phyloP scores from a whole-genome alignment of 2,113 vertebrate species.

The Marcusenius ussheri region DNA sequence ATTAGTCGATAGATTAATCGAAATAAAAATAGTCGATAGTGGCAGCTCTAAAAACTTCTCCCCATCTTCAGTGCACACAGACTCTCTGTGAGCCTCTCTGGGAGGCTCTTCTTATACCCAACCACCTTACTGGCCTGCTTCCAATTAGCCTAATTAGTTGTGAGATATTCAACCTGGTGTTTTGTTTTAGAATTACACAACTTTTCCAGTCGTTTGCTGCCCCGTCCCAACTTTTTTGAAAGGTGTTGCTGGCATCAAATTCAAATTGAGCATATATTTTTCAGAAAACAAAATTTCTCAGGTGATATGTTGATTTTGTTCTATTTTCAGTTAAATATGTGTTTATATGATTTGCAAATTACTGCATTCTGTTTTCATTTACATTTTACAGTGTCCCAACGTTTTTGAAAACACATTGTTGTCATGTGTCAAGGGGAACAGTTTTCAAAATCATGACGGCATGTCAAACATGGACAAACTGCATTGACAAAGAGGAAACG shows the following conservation, averaged over 20 bases:
- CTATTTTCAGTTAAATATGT: neutral
- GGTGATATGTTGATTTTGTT: neutral
- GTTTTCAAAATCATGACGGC: neutral
- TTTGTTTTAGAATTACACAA: neutral
- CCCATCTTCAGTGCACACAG: neutral
- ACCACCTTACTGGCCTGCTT: neutral
- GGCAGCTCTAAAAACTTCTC: no score
- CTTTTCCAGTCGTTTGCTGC: neutral
- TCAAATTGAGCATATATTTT: neutral
- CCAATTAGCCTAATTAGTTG: neutral
- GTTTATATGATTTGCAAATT: neutral
- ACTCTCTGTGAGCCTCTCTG: neutral
- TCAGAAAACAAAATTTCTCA: neutral
- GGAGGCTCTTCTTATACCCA: neutral
- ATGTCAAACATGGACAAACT: neutral
- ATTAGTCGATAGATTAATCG: no score
- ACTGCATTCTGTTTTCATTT: neutral
- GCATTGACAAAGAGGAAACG: neutral
- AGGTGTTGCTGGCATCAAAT: no score
- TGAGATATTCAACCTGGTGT: neutral
- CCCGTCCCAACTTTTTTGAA: neutral
- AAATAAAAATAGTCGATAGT: no score
- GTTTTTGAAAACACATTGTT: neutral
- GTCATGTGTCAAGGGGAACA: neutral
- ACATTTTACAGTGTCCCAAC: neutral